Percentiles rank a stretch among this genome's conserved stretches.
Evolutionary conservation across 1,140 invertebrate species (phyloP).

Genomic region (Neocloeon triangulifer): DNA sequence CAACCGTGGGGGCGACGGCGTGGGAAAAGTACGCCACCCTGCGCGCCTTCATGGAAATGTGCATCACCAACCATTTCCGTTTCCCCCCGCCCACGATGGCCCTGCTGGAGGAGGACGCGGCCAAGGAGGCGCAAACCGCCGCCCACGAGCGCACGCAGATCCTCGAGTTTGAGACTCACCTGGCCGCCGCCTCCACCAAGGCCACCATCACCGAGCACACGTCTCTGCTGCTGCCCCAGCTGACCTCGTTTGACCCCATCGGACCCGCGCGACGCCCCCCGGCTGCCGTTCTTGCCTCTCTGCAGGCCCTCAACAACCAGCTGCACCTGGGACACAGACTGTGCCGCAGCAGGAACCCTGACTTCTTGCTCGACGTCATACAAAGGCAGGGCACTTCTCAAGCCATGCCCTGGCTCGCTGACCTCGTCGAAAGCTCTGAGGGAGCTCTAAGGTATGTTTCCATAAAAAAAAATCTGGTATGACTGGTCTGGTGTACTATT

Average conservation of each 20-base stretch:
- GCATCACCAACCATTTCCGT: constrained; percentile 73
- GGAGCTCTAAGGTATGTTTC: constrained; percentile 46
- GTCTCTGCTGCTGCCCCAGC: constrained; percentile 59
- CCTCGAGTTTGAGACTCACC: constrained; percentile 77
- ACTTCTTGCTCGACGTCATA: constrained; percentile 83
- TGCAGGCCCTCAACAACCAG: constrained; percentile 53
- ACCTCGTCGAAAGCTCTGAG: constrained; percentile 79
- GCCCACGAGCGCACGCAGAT: constrained; percentile 61
- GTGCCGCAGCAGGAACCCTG: constrained; percentile 71
- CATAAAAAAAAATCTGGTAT: too few species aligned
- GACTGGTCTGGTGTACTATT: too few species aligned
- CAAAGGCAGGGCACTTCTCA: constrained; percentile 54
- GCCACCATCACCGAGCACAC: constrained; percentile 75
- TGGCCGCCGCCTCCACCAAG: constrained; percentile 69
- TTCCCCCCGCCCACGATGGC: constrained; percentile 54
- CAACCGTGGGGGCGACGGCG: constrained; percentile 57
- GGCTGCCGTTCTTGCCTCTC: constrained; percentile 45
- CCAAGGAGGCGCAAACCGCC: constrained; percentile 40
- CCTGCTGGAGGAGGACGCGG: constrained; percentile 30
- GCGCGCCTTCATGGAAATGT: constrained; percentile 84
- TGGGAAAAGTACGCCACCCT: constrained; percentile 88
- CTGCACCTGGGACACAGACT: constrained; percentile 73
- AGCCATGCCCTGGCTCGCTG: constrained; percentile 92
- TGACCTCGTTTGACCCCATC: constrained; percentile 63
- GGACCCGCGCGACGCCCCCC: constrained; percentile 64